These are phyloP conservation scores for Mustela erminea DNA, from an alignment of 2,797 vertebrate species.

Conservation along the genomic window DNA sequence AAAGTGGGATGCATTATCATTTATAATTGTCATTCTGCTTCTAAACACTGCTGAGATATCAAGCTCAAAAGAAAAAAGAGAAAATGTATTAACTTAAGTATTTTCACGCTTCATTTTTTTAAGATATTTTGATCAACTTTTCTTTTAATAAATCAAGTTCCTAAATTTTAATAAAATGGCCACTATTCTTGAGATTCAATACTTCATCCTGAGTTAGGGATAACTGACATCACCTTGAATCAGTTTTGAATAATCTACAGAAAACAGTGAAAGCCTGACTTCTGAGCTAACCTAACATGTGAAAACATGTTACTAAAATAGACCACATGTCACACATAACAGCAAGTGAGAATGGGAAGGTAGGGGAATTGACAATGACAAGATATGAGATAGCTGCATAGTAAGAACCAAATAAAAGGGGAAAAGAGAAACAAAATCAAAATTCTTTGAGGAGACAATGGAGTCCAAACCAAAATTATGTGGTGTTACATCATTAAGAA, in stretches of 20 bases:
- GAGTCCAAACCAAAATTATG: slow-evolving; percentile 37
- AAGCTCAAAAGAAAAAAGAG: slow-evolving; percentile 40
- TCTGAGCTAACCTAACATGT: slow-evolving; percentile 43
- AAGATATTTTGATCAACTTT: slow-evolving; percentile 53
- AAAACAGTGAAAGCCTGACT: slow-evolving; percentile 50
- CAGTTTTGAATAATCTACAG: slow-evolving; percentile 47
- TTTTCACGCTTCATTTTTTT: slow-evolving; percentile 26
- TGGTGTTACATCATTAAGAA: background rate
- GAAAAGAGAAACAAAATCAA: background rate
- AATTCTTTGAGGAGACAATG: background rate
- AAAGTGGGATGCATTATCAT: background rate
- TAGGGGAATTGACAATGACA: background rate
- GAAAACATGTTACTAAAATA: slow-evolving; percentile 63
- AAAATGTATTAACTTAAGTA: slow-evolving; percentile 34
- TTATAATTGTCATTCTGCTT: slow-evolving; percentile 44
- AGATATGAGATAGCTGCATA: background rate
- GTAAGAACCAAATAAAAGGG: background rate
- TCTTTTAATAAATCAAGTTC: background rate
- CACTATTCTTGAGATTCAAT: slow-evolving; percentile 56
- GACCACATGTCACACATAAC: background rate
- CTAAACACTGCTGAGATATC: slow-evolving; percentile 42
- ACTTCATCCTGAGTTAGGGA: slow-evolving; percentile 49
- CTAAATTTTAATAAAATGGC: slow-evolving; percentile 59
- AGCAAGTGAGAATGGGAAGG: background rate
- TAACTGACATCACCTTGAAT: slow-evolving; percentile 63